phyloP scores from a whole-genome alignment of 2,113 vertebrate genomes.

The Raja brachyura region DNA sequence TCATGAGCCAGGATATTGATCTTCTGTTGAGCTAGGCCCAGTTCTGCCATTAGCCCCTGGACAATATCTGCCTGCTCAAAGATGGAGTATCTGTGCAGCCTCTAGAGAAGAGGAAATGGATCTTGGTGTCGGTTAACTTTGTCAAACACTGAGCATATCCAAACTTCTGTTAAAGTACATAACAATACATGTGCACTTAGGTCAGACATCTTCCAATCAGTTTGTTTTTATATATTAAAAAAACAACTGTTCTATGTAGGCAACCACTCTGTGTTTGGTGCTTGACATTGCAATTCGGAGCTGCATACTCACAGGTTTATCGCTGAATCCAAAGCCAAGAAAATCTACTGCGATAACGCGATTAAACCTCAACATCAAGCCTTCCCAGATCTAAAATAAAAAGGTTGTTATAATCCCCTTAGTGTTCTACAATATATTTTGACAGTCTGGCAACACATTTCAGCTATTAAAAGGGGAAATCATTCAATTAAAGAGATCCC shows the following conservation, averaged over 20 bases:
- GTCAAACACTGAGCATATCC: not conserved
- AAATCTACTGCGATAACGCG: conserved; percentile 86
- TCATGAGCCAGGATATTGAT: conserved; percentile 84
- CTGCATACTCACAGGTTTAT: conserved; percentile 76
- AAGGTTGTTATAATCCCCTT: not conserved
- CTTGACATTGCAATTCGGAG: not conserved
- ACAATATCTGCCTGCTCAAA: conserved; percentile 89
- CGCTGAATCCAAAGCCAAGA: conserved; percentile 90
- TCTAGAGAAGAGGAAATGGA: conserved; percentile 51
- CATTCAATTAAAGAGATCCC: not conserved
- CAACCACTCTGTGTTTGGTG: not conserved
- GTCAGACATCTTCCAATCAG: not conserved
- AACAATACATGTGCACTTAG: not conserved
- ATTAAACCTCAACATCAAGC: conserved; percentile 77
- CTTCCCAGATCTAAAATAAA: conserved; percentile 79
- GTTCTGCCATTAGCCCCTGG: conserved; percentile 69
- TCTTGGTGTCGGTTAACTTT: not conserved
- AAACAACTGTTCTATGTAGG: too few species aligned
- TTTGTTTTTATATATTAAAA: not conserved
- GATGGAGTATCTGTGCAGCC: conserved; percentile 82
- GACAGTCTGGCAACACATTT: not conserved
- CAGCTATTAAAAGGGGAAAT: not conserved
- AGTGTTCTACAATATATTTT: not conserved
- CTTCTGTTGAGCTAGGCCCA: conserved; percentile 70
- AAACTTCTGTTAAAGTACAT: not conserved